Base-by-base conservation (phyloP, 2,888 invertebrate species). In the Halictus ligatus region DNA sequence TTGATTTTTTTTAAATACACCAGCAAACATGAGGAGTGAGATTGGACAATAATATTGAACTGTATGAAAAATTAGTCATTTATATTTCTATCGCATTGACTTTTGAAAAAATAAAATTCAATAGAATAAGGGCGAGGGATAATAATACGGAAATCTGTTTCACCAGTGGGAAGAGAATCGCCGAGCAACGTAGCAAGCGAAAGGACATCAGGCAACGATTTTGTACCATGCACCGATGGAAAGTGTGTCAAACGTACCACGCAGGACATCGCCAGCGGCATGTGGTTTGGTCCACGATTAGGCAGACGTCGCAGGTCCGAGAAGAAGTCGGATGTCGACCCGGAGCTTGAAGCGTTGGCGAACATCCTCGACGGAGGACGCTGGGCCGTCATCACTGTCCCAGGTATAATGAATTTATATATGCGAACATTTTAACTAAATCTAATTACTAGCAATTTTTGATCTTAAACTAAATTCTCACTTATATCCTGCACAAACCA, bases 261-360 rank as follows among this genome's bases (percentile, higher is more conserved):
- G n/a, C 84, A 89, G 46, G 89, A 85, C 3, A 81, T 88, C 15
- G 35, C 78, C 29, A 82, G 94, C 35, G 94, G 94, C 29, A 94
- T 96, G 94, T 96, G 96, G 96, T 96, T 96, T 86, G 96, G 96
- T 2, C 96, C 96, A 2, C 94, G 96, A 82, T 93, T 96, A n/a
- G 96, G 96, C 10, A 95, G 96, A 85, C 95, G 95, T 87, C 96
- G 96, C 88, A 94, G 96, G 67, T 95, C 95, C 43, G 94, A 92
- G 75, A 93, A 89, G 29, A 93, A 90, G 71, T 86, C 89, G 85
- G 94, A 91, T 77, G 90, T 88, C 88, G 94, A 90, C 85, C 88
- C 89, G 7, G 92, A 95, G 79, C 87, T 95, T 64, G 94, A 94
- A 29, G 90, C 93, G 0, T 91, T 96, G 35, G 92, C 95, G 78